Conservation (phyloP, 2,888 invertebrate species). For the Thymelicus sylvestris region DNA sequence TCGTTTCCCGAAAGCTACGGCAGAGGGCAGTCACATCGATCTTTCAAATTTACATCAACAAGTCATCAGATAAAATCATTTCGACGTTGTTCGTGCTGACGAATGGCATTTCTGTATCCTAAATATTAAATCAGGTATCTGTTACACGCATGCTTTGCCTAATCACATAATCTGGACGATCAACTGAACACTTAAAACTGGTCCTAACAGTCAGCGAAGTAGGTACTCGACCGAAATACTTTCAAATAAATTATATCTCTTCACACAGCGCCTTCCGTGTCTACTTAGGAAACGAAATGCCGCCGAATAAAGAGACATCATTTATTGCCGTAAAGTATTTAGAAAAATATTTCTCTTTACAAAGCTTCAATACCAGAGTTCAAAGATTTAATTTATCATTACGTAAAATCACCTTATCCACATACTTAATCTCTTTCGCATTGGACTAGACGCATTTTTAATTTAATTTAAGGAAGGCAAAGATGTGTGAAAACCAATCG, state of each 20-base stretch:
- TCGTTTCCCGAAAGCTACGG: conserved; percentile 15
- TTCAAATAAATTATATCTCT: conserved; percentile 55
- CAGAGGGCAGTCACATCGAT: conserved; percentile 25
- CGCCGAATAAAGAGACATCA: conserved; percentile 10
- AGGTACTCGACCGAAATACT: conserved; percentile 60
- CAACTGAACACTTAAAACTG: conserved; percentile 79
- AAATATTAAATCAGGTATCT: conserved; percentile 62
- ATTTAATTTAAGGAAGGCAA: conserved; percentile 81
- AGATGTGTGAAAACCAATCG: conserved; percentile 79
- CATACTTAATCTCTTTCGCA: conserved; percentile 81
- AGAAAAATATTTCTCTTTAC: conserved; percentile 47
- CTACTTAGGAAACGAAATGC: conserved; percentile 45
- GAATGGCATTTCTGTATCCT: conserved; percentile 36
- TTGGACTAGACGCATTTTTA: conserved; percentile 82
- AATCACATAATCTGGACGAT: conserved; percentile 80
- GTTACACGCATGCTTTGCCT: conserved; percentile 80
- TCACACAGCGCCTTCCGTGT: conserved; percentile 45
- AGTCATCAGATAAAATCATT: conserved; percentile 29
- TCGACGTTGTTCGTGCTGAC: conserved; percentile 15
- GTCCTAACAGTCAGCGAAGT: conserved; percentile 67
- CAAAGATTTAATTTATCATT: conserved; percentile 56
- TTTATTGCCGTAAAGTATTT: conserved; percentile 18
- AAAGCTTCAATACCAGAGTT: conserved; percentile 65
- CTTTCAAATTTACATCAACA: conserved; percentile 2
- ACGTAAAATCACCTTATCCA: conserved; percentile 72